Conservation (phyloP, 2,888 invertebrate genomes). For the Phlogophora meticulosa region DNA sequence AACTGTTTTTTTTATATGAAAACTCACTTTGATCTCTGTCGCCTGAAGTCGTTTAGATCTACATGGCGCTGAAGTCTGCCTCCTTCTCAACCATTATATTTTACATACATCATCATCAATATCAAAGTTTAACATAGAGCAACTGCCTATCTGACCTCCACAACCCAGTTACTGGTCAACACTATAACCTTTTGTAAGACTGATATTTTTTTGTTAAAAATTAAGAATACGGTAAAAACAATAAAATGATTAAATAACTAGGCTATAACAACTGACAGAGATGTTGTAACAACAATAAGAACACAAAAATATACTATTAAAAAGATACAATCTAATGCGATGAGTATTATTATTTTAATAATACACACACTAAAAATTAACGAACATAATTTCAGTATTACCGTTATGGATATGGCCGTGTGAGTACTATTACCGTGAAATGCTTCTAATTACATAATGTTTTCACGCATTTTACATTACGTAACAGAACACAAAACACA, state of each 20-base stretch:
- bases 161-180: no score
- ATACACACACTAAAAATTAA: background rate
- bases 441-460: conserved; percentile 12
- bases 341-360: conserved; percentile 27
- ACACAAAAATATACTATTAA: conserved; percentile 15
- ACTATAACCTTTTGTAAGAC: no score
- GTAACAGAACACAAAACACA: no score
- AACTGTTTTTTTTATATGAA: no score
- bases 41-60: no score
- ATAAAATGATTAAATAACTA: conserved; percentile 13
- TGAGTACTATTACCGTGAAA: conserved; percentile 14
- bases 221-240: conserved; percentile 14
- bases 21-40: no score
- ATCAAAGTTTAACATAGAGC: no score
- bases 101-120: no score
- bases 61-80: no score
- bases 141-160: no score
- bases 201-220: no score
- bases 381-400: conserved; percentile 11
- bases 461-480: conserved; percentile 6
- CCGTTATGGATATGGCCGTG: conserved; percentile 16
- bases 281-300: conserved; percentile 19
- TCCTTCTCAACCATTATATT: no score
- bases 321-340: conserved; percentile 22
- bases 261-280: background rate